phyloP scores from a whole-genome alignment of 2,888 invertebrate genomes.

The Cecidostiba fungosa region DNA sequence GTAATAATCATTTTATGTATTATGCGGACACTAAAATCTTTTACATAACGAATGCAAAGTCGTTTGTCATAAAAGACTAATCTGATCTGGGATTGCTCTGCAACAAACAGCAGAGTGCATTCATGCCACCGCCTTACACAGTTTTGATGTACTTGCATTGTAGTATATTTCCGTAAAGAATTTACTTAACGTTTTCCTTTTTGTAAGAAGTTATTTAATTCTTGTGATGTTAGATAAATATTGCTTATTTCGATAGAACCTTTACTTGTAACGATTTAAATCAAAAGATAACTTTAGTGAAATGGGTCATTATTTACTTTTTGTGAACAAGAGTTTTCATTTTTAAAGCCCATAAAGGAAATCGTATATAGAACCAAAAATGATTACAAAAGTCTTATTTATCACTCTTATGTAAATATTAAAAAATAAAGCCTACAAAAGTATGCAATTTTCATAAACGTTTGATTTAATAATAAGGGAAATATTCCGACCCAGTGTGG shows the following conservation, averaged over 20 bases:
- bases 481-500: background rate
- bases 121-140: conserved; percentile 14
- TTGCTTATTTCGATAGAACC: no score
- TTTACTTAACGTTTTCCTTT: background rate
- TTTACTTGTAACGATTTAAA: no score
- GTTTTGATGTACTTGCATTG: conserved; percentile 8
- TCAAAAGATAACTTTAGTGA: no score
- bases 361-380: no score
- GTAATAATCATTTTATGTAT: background rate
- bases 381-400: no score
- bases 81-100: conserved; percentile 44
- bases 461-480: background rate
- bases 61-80: conserved; percentile 50
- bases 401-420: background rate
- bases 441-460: background rate
- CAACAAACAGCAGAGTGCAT: conserved; percentile 12
- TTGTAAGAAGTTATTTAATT: background rate
- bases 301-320: no score
- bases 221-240: no score
- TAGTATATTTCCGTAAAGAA: background rate
- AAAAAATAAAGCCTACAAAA: background rate
- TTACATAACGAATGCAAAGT: conserved; percentile 41
- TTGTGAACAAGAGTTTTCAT: no score
- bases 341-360: no score
- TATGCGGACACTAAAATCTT: background rate